Base-by-base conservation (phyloP, 2,888 invertebrate species). In the Drosophila silvestris region DNA sequence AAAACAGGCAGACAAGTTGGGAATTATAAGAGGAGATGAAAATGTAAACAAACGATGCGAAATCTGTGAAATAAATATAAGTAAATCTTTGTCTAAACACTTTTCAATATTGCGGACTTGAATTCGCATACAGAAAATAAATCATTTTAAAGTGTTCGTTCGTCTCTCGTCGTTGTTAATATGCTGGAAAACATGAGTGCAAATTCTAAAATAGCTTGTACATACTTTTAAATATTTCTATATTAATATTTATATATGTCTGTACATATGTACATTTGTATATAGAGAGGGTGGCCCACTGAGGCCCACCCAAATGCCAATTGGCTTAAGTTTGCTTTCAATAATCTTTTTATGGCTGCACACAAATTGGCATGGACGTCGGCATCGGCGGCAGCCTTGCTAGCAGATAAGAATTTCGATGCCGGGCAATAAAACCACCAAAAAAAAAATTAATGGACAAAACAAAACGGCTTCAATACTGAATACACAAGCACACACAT, bases 341-440 rank as follows among this genome's bases (percentile, higher is more conserved):
- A 77, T 81, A 89, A 79, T 79, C 79, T 89, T 68, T 84, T 89
- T 84, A 87, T 84, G 76, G 73, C 53, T 71, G 71, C 64, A 66
- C 74, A 54, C 85, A 81, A 79, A 73, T 81, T 83, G 75, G 39
- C 56, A 47, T 51, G 57, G 41, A 53, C 41, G 44, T n/a, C 59
- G 52, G 51, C 61, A 41, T 12, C 44, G 69, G 41, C 65, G 52
- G 57, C 26, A 53, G 70, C 57, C 51, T 57, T 51, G 41, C 54
- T 51, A 37, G 47, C 70, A 78, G 89, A 85, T 85, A 88, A 88
- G 78, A 88, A 60, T 16, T 65, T 53, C 83, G 86, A 79, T 74
- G 78, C 77, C 75, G 72, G 64, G 57, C 73, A 74, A 83, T 85
- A 82, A 85, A 85, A 68, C 71, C 77, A 73, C 73, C 65, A 70